Percentiles rank a stretch among this genome's conserved stretches.
Conservation (phyloP, 1,140 invertebrate genomes). For the Pseudomyrmex cubaensis region DNA sequence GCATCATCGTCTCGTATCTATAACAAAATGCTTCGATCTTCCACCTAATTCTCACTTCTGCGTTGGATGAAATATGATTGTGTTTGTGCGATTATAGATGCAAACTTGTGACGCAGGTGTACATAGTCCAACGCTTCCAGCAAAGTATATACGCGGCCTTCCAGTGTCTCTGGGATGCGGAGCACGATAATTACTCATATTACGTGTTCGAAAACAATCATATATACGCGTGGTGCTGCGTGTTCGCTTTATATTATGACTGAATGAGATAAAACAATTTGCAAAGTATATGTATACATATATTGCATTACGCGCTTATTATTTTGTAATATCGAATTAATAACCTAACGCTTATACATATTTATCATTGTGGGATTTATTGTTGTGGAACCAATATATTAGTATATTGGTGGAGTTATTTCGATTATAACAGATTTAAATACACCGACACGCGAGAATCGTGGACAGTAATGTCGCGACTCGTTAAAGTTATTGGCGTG, state of each 20-base stretch:
- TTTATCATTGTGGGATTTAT: slow-evolving; percentile 25
- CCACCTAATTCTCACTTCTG: background rate
- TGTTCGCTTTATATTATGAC: slow-evolving; percentile 71
- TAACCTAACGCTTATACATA: slow-evolving; percentile 36
- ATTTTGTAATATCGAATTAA: slow-evolving; percentile 48
- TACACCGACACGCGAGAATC: background rate
- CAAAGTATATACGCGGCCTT: slow-evolving; percentile 69
- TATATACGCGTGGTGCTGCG: slow-evolving; percentile 70
- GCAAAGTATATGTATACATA: background rate
- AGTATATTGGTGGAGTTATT: slow-evolving; percentile 11
- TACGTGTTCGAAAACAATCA: slow-evolving; percentile 72
- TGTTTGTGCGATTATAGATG: slow-evolving; percentile 56
- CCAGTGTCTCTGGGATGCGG: slow-evolving; percentile 73
- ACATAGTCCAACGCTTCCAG: slow-evolving; percentile 69
- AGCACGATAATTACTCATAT: slow-evolving; percentile 77
- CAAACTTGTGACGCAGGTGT: slow-evolving; percentile 71
- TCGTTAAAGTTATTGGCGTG: background rate
- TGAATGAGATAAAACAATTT: slow-evolving; percentile 48
- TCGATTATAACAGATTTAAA: slow-evolving; percentile 12
- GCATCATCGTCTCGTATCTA: background rate
- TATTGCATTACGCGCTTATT: slow-evolving; percentile 22
- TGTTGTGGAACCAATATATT: slow-evolving; percentile 36
- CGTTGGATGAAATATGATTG: background rate
- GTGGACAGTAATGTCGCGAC: slow-evolving; percentile 9
- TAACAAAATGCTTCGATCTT: background rate